These are phyloP conservation scores for Dicyrtomina minuta DNA, from an alignment of 2,888 invertebrate species.

Conservation along the genomic window DNA sequence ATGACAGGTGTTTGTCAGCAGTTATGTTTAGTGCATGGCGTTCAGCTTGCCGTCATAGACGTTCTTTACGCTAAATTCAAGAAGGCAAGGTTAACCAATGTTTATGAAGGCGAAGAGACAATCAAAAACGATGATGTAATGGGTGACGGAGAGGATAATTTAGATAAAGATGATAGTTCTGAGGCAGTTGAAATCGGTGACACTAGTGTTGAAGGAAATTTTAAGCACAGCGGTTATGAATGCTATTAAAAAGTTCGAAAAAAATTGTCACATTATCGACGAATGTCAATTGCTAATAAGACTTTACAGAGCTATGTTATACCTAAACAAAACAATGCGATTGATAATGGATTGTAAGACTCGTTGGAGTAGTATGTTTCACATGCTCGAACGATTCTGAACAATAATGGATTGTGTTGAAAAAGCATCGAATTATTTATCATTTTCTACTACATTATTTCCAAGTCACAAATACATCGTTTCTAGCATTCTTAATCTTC, in stretches of 20 bases:
- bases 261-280: background rate
- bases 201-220: no score
- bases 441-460: no score
- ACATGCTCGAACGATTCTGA: background rate
- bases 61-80: background rate
- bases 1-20: background rate
- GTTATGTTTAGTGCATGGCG: background rate
- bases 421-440: background rate
- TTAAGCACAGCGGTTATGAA: no score
- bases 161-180: background rate
- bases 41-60: background rate
- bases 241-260: background rate
- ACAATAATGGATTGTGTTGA: background rate
- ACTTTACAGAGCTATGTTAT: background rate
- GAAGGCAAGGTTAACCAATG: background rate
- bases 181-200: no score
- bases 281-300: background rate
- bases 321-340: background rate
- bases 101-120: background rate
- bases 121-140: background rate
- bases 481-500: background rate
- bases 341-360: background rate
- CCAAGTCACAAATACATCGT: no score
- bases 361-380: background rate
- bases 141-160: background rate